Conservation (phyloP, 2,797 vertebrate species). For the Rallus crepitans region DNA sequence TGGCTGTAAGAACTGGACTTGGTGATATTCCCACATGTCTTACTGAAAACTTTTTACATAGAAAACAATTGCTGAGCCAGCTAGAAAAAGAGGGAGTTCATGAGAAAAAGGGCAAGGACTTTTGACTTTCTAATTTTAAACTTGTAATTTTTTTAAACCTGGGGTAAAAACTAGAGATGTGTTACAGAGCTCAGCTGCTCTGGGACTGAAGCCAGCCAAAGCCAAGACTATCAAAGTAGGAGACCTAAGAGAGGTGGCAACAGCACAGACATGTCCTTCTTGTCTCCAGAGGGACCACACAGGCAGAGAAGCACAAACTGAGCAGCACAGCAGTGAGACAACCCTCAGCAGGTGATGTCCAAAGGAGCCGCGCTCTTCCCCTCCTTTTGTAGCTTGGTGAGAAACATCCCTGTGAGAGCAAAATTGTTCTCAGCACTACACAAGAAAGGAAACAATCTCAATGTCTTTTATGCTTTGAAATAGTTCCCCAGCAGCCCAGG, state of each 20-base stretch:
- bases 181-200: not conserved
- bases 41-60: not conserved
- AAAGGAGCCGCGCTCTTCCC: not conserved
- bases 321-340: not conserved
- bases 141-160: not conserved
- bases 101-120: not conserved
- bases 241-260: not conserved
- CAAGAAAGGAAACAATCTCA: slow-evolving; percentile 25
- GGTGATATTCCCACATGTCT: not conserved
- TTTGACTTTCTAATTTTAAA: not conserved
- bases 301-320: not conserved
- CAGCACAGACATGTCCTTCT: not conserved
- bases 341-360: not conserved
- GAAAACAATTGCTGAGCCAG: not conserved
- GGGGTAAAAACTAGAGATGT: not conserved
- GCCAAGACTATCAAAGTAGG: not conserved
- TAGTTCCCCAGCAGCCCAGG: slow-evolving; percentile 5
- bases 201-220: not conserved
- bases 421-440: not conserved
- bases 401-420: not conserved
- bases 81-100: not conserved
- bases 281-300: not conserved
- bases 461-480: slow-evolving; percentile 9
- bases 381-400: not conserved
- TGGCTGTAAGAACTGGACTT: not conserved